Base-by-base conservation (phyloP, 1,140 invertebrate genomes). In the Phymastichus coffea region DNA sequence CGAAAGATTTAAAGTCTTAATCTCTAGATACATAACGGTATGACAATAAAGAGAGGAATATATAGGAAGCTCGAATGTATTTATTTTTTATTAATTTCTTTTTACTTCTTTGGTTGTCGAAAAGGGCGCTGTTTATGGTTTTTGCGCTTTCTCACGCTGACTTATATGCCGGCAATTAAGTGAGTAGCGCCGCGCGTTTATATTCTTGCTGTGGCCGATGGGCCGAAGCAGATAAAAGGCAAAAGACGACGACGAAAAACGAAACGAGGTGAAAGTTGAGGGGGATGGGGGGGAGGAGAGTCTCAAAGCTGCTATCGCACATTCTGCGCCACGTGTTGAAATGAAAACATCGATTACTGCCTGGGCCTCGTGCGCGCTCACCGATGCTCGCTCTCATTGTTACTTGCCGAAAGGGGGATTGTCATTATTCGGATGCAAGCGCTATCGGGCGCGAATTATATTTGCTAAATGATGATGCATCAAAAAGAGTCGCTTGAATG, bases 131-230 rank as follows among this genome's bases (percentile, higher is more conserved):
- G 4, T 35, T 14, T 20, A 23, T 10, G 20, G 22, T 26, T 1
- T 15, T 2, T 14, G 19, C 25, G 38, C 48, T 59, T 52, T 59
- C 57, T 59, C 57, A 59, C 57, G 57, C 22, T 44, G 23, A 59
- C 38, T 59, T 52, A 59, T n/a, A n/a, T 59, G 38, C 28, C 40
- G 8, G 40, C 44, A 59, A 59, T 59, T 59, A 52, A 59, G 57
- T 22, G 48, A 51, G 38, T 26, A 52, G 35, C 35, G 35, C 15
- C 14, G 52, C 3, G 49, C 22, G 15, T 14, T 3, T 22, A 35
- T 10, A 53, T 33, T 10, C 12, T 0, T 19, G 19, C 22, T 7
- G 4, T 9, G 14, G 28, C 10, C 48, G 48, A 51, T 51, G 33
- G 15, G 25, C 35, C 35, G 48, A 17, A 22, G 10, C 14, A 51